Evolutionary conservation across 1,140 invertebrate species (phyloP).

Genomic region (Penaeus vannamei): DNA sequence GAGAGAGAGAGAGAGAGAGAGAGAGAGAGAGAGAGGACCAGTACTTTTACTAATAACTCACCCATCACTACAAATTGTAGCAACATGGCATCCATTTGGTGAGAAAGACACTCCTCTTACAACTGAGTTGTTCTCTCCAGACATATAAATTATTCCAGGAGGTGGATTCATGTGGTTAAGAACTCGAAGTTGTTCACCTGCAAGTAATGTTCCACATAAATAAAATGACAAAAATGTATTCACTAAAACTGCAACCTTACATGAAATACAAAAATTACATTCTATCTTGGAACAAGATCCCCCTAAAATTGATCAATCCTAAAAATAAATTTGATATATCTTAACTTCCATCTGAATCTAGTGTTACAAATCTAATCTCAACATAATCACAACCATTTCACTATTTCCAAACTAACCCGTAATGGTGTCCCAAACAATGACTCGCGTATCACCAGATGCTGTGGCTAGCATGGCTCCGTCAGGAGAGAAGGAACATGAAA

Average conservation of each 20-base stretch:
- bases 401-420: slow-evolving; percentile 69
- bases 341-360: no score
- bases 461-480: slow-evolving; percentile 76
- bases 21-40: background rate
- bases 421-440: slow-evolving; percentile 75
- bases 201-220: background rate
- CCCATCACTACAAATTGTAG: slow-evolving; percentile 75
- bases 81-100: slow-evolving; percentile 72
- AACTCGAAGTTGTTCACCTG: slow-evolving; percentile 63
- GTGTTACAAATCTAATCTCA: no score
- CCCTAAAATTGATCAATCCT: no score
- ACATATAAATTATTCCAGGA: slow-evolving; percentile 75
- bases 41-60: slow-evolving; percentile 68
- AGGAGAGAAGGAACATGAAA: slow-evolving; percentile 75
- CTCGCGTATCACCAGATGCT: slow-evolving; percentile 75
- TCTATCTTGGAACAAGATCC: no score
- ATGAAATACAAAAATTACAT: background rate
- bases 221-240: slow-evolving; percentile 1
- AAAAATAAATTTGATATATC: no score
- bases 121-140: slow-evolving; percentile 75
- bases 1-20: background rate
- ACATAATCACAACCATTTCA: no score
- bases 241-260: background rate
- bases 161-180: slow-evolving; percentile 74
- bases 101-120: slow-evolving; percentile 74